phyloP scores from a whole-genome alignment of 2,797 vertebrate genomes.

The Apodemus agrarius region DNA sequence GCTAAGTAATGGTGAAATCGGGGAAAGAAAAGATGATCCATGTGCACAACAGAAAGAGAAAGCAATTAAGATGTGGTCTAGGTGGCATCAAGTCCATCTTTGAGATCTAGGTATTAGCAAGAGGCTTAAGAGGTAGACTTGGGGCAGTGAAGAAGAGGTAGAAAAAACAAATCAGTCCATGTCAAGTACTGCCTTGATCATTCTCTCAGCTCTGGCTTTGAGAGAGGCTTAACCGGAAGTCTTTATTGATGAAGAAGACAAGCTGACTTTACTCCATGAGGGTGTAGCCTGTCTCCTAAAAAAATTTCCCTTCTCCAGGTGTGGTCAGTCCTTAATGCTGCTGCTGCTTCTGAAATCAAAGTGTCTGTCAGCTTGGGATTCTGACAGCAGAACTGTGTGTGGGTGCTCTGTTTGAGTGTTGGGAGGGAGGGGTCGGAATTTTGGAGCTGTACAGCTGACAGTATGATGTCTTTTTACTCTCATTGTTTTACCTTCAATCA shows the following conservation, averaged over 20 bases:
- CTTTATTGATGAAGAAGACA: background rate
- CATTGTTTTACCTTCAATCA: background rate
- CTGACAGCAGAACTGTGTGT: background rate
- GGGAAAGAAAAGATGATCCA: background rate
- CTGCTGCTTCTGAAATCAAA: background rate
- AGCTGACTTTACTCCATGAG: background rate
- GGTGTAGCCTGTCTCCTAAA: background rate
- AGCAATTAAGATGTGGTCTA: background rate
- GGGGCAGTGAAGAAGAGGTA: background rate
- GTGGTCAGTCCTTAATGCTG: background rate
- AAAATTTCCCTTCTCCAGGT: background rate
- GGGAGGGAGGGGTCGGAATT: too few species aligned
- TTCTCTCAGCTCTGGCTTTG: background rate
- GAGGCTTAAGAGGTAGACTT: background rate
- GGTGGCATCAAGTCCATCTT: background rate
- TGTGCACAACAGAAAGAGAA: background rate
- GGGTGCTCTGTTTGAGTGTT: background rate
- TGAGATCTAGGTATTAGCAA: background rate
- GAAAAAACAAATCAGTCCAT: background rate
- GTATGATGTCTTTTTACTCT: background rate
- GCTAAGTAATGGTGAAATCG: background rate
- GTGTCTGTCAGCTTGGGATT: background rate
- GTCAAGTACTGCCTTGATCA: background rate
- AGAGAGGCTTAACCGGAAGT: background rate
- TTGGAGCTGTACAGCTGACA: background rate